Evolutionary conservation across 2,797 vertebrate genomes (phyloP), one percentile per base, ranked within the genome.

Genomic region (Notolepis coatsorum): DNA sequence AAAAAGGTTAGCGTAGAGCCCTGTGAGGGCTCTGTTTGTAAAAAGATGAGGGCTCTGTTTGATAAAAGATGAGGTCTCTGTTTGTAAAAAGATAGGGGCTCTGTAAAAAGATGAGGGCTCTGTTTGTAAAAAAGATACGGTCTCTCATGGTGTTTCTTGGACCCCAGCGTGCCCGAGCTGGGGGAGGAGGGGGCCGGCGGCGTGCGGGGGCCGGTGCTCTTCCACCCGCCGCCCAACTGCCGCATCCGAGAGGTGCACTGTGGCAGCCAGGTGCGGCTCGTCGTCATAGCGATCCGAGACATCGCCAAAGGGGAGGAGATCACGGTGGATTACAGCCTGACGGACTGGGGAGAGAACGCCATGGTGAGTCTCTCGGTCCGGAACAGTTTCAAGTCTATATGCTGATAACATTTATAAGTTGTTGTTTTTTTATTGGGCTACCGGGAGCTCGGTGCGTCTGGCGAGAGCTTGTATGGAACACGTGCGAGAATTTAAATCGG

Each of bases 251-350:
- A 94, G 75, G 93, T 94, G 77, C 92, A 93, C 75, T 94, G 93
- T 62, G 93, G 93, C 60, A 92, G 91, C 56, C 93, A 94, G 84
- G 92, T 93, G 45, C 92, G 93, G 3, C 73, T 94, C 68, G 90
- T 93, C 6, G 93, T 94, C 84, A 93, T 94, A 80, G 93, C 92
- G 1, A 93, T 93, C 48, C 81, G 92, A 69, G 93, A 94, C 82
- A 94, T 94, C 2, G 90, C 89, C 46, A 94, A 94, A 75, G 93
- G 93, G 25, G 93, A 94, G 79, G 93, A 94, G 79, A 94, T 94
- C 67, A 94, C 93, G 0, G 93, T 94, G 61, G 93, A 94, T 84
- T 94, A 94, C 86, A 93, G 93, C 77, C 84, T 94, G 77, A 92
- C 89, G 0, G 93, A 94, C 76, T 94, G 93, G 93, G 91, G 93